phyloP scores from a whole-genome alignment of 1,140 invertebrate genomes.

The Drosophila rhopaloa region DNA sequence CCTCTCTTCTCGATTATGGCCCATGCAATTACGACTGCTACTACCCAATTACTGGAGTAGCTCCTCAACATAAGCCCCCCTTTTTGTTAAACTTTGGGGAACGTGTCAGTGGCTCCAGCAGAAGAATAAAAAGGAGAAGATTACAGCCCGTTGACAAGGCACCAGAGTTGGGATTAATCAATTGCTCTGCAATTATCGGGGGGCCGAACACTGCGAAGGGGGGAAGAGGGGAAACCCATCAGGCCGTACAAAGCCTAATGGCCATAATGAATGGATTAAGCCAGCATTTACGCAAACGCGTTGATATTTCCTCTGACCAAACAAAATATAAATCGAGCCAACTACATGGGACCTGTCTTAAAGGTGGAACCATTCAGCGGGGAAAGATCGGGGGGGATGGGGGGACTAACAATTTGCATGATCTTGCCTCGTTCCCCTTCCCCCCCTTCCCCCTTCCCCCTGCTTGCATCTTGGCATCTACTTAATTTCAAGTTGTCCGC shows the following conservation, averaged over 20 bases:
- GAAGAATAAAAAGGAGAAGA: constrained; percentile 18
- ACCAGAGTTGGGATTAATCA: constrained; percentile 46
- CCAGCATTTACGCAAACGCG: constrained; percentile 76
- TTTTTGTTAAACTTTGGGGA: background rate
- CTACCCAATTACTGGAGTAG: constrained; percentile 24
- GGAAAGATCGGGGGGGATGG: background rate
- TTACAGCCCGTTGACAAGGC: constrained; percentile 45
- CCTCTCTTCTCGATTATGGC: background rate
- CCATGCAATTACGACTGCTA: constrained; percentile 35
- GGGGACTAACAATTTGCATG: constrained; percentile 49
- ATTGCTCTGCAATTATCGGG: constrained; percentile 46
- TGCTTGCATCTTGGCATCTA: constrained; percentile 56
- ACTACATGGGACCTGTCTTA: constrained; percentile 49
- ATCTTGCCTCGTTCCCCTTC: constrained; percentile 4
- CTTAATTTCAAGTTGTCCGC: constrained; percentile 80
- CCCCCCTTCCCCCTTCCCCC: background rate
- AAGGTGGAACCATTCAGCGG: background rate
- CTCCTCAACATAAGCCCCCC: background rate
- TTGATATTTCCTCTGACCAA: constrained; percentile 78
- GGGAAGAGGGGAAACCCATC: background rate
- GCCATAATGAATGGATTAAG: constrained; percentile 79
- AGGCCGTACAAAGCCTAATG: constrained; percentile 70
- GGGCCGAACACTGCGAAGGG: background rate
- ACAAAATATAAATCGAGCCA: constrained; percentile 80
- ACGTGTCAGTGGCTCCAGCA: constrained; percentile 35